phyloP scores from a whole-genome alignment of 2,113 vertebrate genomes.

The Rhodinocichla rosea region DNA sequence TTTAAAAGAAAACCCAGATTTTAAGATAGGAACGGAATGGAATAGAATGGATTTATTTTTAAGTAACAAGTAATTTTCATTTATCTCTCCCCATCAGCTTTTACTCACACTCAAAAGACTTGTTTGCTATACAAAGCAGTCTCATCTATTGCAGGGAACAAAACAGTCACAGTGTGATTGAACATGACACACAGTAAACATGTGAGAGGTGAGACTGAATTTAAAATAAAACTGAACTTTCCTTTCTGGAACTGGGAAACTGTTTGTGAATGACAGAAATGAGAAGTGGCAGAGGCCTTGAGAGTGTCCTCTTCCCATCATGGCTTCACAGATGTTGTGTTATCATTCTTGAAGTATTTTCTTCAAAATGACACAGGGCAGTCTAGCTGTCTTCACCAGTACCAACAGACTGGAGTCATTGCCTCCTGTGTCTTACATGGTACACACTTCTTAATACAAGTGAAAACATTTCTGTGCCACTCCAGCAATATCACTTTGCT shows the following conservation, averaged over 20 bases:
- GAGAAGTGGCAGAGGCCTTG: neutral
- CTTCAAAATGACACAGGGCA: neutral
- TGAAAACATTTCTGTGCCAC: neutral
- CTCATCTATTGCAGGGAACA: neutral
- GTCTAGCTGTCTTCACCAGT: neutral
- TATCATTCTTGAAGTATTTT: neutral
- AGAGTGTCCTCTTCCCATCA: neutral
- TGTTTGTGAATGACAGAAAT: neutral
- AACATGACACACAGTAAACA: neutral
- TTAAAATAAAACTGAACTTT: neutral
- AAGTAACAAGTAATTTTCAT: constrained; percentile 4
- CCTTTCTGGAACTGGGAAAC: neutral
- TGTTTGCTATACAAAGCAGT: constrained; percentile 7
- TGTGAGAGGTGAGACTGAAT: neutral
- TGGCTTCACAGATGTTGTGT: neutral
- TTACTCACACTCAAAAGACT: neutral
- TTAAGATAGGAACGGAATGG: neutral
- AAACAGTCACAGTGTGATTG: neutral
- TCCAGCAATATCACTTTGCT: neutral
- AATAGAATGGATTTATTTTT: neutral
- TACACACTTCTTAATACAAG: neutral
- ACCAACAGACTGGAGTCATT: neutral
- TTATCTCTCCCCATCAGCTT: constrained; percentile 16
- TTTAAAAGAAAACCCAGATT: constrained; percentile 31
- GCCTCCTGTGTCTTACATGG: neutral